Conservation (phyloP, 2,113 vertebrate genomes). For the Caloenas nicobarica region DNA sequence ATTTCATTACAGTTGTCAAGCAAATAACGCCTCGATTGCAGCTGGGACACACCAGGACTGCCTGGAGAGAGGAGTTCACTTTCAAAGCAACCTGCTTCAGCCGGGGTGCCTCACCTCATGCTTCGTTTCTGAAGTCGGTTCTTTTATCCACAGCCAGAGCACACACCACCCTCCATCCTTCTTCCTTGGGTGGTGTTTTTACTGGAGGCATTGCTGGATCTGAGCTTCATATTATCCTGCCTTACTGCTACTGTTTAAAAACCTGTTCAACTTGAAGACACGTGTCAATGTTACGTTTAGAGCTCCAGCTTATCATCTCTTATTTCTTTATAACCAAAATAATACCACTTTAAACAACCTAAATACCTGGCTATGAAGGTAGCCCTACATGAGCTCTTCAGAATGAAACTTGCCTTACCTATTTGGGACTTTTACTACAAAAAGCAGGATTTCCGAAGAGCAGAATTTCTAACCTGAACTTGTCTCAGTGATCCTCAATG, state of each 20-base stretch:
- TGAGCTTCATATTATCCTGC: conserved; percentile 17
- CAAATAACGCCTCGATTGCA: neutral
- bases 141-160: conserved; percentile 69
- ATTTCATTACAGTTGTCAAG: conserved; percentile 13
- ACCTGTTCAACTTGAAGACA: conserved; percentile 43
- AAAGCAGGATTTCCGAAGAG: conserved; percentile 4
- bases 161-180: conserved; percentile 32
- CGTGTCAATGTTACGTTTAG: neutral
- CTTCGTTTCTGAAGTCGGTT: conserved; percentile 41
- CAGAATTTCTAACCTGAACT: neutral
- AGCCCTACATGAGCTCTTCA: neutral
- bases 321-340: neutral
- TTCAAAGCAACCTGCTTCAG: conserved; percentile 50
- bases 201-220: conserved; percentile 40
- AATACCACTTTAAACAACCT: neutral
- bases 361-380: neutral
- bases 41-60: conserved; percentile 13
- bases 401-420: neutral
- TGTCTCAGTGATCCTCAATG: conserved; percentile 21
- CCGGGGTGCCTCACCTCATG: conserved; percentile 32
- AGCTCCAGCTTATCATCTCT: neutral
- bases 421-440: neutral
- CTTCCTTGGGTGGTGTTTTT: conserved; percentile 56
- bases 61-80: conserved; percentile 40
- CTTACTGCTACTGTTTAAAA: conserved; percentile 41